Evolutionary conservation across 2,113 vertebrate species (phyloP), one percentile per base, ranked within the genome.

Genomic region (Puma concolor): DNA sequence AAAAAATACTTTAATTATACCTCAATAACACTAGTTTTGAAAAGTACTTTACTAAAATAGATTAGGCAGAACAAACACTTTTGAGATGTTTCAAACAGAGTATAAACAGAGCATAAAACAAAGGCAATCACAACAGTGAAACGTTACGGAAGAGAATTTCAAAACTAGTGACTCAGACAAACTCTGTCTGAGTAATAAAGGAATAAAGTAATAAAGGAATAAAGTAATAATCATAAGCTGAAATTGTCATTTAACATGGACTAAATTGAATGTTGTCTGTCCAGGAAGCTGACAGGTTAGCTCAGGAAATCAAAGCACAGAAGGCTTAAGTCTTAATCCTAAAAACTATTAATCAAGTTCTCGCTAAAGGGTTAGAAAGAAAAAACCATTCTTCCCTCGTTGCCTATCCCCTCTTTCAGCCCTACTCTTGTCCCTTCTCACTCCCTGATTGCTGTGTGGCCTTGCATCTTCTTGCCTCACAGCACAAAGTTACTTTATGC

Each of bases 1-100:
- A 48, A 83, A 91, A 89, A 76, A 36, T 48, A 95, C 8, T 76
- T 88, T 52, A 54, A 16, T 83, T 79, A 69, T 10, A 92, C 10
- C 23, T 77, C n/a, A 74, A 29, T 71, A 83, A 77, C 2, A 23
- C 17, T 60, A 12, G 74, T 92, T 83, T 54, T 23, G 74, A 66
- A 80, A 52, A 80, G 64, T 44, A 80, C 15, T 90, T 93, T 48
- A 86, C 36, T 90, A 23, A 97, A 92, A 96, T 23, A 91, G 10
- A 81, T 64, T 77, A 80, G n/a, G 33, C 21, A 63, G n/a, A 92
- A 95, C 29, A 95, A 90, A 54, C 2, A 79, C 16, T 88, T 93
- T 2, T 77, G 36, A 76, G 84, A 92, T 64, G 31, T 67, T 90
- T 88, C 80, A 82, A 90, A 38, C 23, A 63, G 76, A 33, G 72